Evolutionary conservation across 2,888 invertebrate genomes (phyloP).

Genomic region (Drosophila bunnanda): DNA sequence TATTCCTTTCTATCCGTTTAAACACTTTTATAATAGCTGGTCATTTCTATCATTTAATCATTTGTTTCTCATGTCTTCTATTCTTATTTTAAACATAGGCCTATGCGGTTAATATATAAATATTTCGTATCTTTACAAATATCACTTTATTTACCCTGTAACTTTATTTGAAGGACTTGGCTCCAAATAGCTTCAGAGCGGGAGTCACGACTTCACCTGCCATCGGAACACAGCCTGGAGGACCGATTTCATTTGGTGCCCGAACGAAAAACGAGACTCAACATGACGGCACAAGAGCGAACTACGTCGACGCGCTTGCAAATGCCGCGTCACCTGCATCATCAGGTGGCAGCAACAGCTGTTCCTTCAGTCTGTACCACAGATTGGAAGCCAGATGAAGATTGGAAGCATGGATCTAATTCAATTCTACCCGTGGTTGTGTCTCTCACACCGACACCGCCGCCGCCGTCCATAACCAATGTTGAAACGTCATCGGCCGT

Average conservation of each 20-base stretch:
- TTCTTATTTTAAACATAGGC: no score
- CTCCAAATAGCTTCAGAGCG: conserved; percentile 4
- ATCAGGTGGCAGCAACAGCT: not conserved
- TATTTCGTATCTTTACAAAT: not conserved
- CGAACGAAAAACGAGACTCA: conserved; percentile 1
- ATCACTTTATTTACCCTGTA: not conserved
- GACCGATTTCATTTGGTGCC: conserved; percentile 3
- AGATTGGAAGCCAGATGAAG: conserved; percentile 25
- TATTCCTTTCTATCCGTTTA: no score
- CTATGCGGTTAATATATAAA: not conserved
- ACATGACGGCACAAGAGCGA: not conserved
- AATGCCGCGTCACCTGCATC: conserved; percentile 1
- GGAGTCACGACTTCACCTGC: not conserved
- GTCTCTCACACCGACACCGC: conserved; percentile 86
- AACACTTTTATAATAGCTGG: no score
- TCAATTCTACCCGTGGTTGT: conserved; percentile 85
- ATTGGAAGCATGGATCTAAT: conserved; percentile 67
- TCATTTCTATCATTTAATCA: no score
- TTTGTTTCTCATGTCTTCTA: no score
- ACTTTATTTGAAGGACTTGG: conserved; percentile 1
- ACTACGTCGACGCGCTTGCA: conserved; percentile 2
- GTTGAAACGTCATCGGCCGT: conserved; percentile 2
- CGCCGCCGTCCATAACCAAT: conserved; percentile 81
- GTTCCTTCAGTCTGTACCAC: not conserved
- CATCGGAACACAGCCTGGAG: not conserved